Conservation (phyloP, 2,797 vertebrate species). For the Gymnocypris eckloni region DNA sequence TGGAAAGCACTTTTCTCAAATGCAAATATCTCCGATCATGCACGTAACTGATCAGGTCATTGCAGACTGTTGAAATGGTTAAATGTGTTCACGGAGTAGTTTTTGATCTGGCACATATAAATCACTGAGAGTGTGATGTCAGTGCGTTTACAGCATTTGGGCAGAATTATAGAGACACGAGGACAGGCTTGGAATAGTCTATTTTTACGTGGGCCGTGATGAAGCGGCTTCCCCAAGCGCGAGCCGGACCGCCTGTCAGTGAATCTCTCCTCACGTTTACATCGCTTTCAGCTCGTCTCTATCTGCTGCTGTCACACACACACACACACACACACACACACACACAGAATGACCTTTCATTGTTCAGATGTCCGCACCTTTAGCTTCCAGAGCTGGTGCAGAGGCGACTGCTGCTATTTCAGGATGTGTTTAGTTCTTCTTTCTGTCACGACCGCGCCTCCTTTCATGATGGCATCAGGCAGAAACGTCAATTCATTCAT, state of each 20-base stretch:
- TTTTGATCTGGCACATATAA: neutral
- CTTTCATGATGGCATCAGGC: slow-evolving; percentile 3
- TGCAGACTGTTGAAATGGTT: neutral
- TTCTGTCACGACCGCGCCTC: neutral
- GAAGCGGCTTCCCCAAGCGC: slow-evolving; percentile 68
- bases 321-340: slow-evolving; percentile 23
- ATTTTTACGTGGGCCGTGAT: slow-evolving; percentile 69
- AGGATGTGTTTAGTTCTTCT: slow-evolving; percentile 29
- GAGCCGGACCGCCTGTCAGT: slow-evolving; percentile 55
- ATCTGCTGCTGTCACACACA: slow-evolving; percentile 36
- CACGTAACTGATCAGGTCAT: neutral
- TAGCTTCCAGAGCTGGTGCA: slow-evolving; percentile 43
- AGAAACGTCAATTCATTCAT: slow-evolving; percentile 17
- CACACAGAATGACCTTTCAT: slow-evolving; percentile 31
- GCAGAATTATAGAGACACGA: slow-evolving; percentile 70
- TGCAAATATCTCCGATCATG: neutral
- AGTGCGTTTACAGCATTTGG: slow-evolving; percentile 44
- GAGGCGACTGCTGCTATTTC: slow-evolving; percentile 31
- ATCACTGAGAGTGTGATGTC: slow-evolving; percentile 38
- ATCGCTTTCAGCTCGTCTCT: slow-evolving; percentile 32
- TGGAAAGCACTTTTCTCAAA: neutral
- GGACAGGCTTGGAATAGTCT: slow-evolving; percentile 66
- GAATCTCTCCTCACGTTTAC: slow-evolving; percentile 59
- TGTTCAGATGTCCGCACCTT: slow-evolving; percentile 42
- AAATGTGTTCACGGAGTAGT: neutral